phyloP scores from a whole-genome alignment of 2,888 invertebrate genomes.

The Eretmocerus hayati region DNA sequence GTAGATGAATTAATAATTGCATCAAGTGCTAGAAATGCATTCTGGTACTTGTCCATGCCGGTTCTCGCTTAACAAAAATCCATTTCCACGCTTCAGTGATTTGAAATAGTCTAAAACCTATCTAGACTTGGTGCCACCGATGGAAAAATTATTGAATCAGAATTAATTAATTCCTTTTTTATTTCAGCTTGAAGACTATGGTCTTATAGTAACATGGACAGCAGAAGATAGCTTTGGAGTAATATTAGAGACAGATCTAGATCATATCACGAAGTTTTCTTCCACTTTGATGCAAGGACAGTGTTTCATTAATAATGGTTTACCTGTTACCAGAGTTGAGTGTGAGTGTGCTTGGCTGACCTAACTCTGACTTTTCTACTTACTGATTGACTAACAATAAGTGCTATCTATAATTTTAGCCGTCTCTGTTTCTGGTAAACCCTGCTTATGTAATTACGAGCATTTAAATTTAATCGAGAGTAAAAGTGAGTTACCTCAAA shows the following conservation, averaged over 20 bases:
- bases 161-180: slow-evolving; percentile 24
- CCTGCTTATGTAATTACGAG: slow-evolving; percentile 51
- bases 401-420: slow-evolving; percentile 46
- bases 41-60: too few species aligned
- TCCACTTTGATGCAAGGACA: slow-evolving; percentile 65
- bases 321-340: slow-evolving; percentile 69
- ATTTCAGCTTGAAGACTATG: slow-evolving; percentile 70
- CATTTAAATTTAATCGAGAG: slow-evolving; percentile 43
- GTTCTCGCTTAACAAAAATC: too few species aligned
- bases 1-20: too few species aligned
- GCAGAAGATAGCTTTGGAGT: slow-evolving; percentile 67
- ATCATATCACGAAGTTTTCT: slow-evolving; percentile 65
- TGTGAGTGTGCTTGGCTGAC: slow-evolving; percentile 51
- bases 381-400: slow-evolving; percentile 9
- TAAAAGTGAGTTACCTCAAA: slow-evolving; percentile 32
- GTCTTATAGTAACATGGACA: slow-evolving; percentile 74
- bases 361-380: slow-evolving; percentile 5
- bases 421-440: slow-evolving; percentile 54
- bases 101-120: too few species aligned
- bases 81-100: too few species aligned
- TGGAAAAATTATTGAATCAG: slow-evolving; percentile 1
- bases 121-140: neutral
- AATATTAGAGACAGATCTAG: slow-evolving; percentile 69
- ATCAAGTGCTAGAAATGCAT: too few species aligned
- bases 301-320: slow-evolving; percentile 69